Evolutionary conservation across 2,113 vertebrate species (phyloP), one percentile per base, ranked within the genome.

Genomic region (Climacteris rufus): DNA sequence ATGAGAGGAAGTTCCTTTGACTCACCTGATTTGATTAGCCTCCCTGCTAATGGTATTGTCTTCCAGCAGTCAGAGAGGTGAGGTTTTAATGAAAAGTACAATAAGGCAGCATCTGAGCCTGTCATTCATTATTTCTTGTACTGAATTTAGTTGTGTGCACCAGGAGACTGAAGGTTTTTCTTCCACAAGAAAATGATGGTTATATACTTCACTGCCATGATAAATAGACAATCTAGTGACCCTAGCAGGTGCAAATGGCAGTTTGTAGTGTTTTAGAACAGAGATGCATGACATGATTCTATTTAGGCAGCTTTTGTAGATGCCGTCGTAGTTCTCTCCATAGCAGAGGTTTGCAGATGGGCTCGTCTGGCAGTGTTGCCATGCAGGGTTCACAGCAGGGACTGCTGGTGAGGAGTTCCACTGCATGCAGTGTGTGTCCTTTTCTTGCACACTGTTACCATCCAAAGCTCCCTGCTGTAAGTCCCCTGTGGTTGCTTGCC

Each of bases 281-380:
- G 4, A 25, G 33, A 47, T 30, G 30, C 8, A 6, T 80, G 35
- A 37, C 75, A 42, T 75, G 18, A 47, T 81, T 64, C 64, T 70
- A n/a, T 61, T 79, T 28, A 47, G 35, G 49, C 78, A 83, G 82
- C 75, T 80, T 92, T 90, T 91, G n/a, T 68, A 37, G 68, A n/a
- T 83, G 64, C 30, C 31, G 59, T 22, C 1, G 0, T 56, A 12
- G 21, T 90, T 87, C 82, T 89, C 47, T 94, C 72, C 49, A 27
- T 57, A 45, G 91, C 65, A 84, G 44, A 21, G 11, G 64, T 74
- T 83, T 89, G 87, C 70, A 70, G 70, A 45, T 8, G 6, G 76
- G 30, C 79, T 92, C 0, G 0, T 5, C 87, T 54, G 10, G 8
- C 15, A 21, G 13, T 56, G 13, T 69, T 95, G 50, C 91, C 15